A percentile compares a stretch with the other conserved stretches of the same genome.
These are phyloP conservation scores for Invenusta paracnida DNA, from an alignment of 2,888 invertebrate genomes.

Conservation along the genomic window DNA sequence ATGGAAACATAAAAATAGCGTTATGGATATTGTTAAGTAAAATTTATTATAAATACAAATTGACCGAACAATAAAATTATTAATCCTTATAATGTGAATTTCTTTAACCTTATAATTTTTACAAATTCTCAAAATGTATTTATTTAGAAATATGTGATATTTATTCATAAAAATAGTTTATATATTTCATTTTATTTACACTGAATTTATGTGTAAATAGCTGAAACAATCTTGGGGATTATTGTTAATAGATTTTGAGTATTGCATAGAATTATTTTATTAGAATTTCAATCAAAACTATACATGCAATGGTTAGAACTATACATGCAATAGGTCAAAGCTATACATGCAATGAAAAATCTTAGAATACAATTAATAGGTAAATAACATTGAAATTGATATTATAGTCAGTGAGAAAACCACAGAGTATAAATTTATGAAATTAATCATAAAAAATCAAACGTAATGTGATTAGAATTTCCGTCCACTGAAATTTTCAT, in stretches of 20 bases:
- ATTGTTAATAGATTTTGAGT: conserved; percentile 27
- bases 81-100: too few relatives aligned
- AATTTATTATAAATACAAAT: too few relatives aligned
- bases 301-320: conserved; percentile 15
- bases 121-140: too few relatives aligned
- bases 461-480: conserved; percentile 25
- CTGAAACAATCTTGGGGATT: too few relatives aligned
- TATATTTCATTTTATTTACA: too few relatives aligned
- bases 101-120: too few relatives aligned
- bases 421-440: conserved; percentile 25
- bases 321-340: conserved; percentile 29
- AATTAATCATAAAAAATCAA: conserved; percentile 26
- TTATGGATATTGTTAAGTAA: too few relatives aligned
- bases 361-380: conserved; percentile 20
- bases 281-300: conserved; percentile 16
- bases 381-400: conserved; percentile 26
- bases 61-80: too few relatives aligned
- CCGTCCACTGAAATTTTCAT: neutral
- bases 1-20: too few relatives aligned
- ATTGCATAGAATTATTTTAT: conserved; percentile 26
- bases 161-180: too few relatives aligned
- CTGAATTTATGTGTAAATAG: too few relatives aligned
- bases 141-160: too few relatives aligned
- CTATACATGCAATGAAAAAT: conserved; percentile 29
- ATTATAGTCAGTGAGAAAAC: conserved; percentile 29